These are phyloP conservation scores for Trissolcus brochymenae DNA, from an alignment of 2,888 invertebrate species.

Conservation along the genomic window DNA sequence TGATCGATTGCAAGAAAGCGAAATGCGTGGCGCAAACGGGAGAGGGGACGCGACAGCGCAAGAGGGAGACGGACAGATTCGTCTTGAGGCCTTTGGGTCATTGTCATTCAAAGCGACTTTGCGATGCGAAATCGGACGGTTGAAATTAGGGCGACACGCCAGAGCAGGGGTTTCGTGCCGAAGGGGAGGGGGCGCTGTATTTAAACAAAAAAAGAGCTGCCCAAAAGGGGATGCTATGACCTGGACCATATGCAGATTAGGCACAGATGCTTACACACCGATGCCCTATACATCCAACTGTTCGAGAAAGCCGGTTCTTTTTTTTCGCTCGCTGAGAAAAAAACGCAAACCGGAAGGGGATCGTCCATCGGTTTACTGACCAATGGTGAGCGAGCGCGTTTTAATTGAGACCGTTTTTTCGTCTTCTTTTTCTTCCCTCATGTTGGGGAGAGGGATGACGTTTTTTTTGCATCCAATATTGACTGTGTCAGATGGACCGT, in stretches of 20 bases:
- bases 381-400: conserved; percentile 47
- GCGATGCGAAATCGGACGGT: conserved; percentile 67
- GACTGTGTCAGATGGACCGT: conserved; percentile 52
- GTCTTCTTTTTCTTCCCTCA: conserved; percentile 44
- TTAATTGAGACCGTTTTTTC: conserved; percentile 45
- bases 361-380: conserved; percentile 51
- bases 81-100: conserved; percentile 64
- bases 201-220: conserved; percentile 62
- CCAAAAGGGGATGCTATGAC: conserved; percentile 64
- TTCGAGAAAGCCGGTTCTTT: conserved; percentile 70
- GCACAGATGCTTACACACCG: conserved; percentile 71
- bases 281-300: conserved; percentile 60
- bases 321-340: conserved; percentile 49
- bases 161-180: conserved; percentile 25
- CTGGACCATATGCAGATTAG: conserved; percentile 75
- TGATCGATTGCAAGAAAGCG: conserved; percentile 59
- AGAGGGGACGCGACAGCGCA: conserved; percentile 23
- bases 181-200: conserved; percentile 42
- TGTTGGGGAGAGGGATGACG: conserved; percentile 17
- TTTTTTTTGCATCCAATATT: conserved; percentile 38
- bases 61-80: conserved; percentile 53
- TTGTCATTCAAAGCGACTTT: conserved; percentile 72
- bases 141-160: conserved; percentile 67
- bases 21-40: conserved; percentile 16
- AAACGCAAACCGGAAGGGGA: conserved; percentile 56